Evolutionary conservation across 1,140 invertebrate genomes (phyloP).

Genomic region (Brachystomella parvula): DNA sequence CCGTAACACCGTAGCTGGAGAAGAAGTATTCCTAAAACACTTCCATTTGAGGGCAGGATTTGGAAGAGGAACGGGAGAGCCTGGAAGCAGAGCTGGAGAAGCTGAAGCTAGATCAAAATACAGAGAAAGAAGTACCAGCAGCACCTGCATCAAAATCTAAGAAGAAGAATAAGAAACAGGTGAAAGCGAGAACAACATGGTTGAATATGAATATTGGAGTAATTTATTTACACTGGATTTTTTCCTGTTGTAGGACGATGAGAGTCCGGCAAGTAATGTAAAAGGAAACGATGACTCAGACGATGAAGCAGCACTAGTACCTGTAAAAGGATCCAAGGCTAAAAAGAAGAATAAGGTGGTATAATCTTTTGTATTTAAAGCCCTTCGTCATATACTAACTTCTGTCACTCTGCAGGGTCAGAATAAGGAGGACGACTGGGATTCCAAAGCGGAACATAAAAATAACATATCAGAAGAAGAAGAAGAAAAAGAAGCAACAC

Average conservation of each 20-base stretch:
- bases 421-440: constrained; percentile 6
- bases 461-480: neutral
- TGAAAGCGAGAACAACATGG: neutral
- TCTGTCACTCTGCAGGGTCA: too few species aligned
- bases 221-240: neutral
- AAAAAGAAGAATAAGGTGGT: too few species aligned
- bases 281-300: too few species aligned
- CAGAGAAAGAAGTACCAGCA: neutral
- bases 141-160: neutral
- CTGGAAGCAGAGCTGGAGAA: neutral
- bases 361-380: too few species aligned
- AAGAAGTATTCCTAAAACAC: neutral
- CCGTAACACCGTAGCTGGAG: neutral
- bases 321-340: too few species aligned
- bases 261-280: too few species aligned
- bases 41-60: neutral
- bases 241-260: too few species aligned
- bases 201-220: neutral
- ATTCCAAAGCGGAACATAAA: neutral
- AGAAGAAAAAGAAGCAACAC: neutral
- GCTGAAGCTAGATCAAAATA: neutral
- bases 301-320: too few species aligned
- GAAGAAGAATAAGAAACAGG: constrained; percentile 6
- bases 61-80: neutral
- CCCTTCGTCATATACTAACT: too few species aligned